Conservation (phyloP, 2,797 vertebrate genomes). For the Silurus lanzhouensis region DNA sequence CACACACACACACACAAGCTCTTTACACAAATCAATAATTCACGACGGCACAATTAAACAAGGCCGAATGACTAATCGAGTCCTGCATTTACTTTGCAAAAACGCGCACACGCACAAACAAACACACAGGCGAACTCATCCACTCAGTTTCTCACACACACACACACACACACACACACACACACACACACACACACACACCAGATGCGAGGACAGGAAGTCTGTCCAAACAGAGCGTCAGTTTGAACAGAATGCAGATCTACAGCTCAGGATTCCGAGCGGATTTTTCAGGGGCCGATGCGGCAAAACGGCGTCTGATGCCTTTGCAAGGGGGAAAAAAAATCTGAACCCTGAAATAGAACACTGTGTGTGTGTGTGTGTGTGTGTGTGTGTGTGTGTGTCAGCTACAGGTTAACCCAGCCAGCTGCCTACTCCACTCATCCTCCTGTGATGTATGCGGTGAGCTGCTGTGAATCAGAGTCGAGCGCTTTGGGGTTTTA, state of each 20-base stretch:
- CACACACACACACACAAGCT: neutral
- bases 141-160: neutral
- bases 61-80: neutral
- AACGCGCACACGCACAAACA: too few species aligned
- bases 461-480: slow-evolving; percentile 14
- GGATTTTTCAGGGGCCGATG: slow-evolving; percentile 5
- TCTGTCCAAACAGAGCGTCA: slow-evolving; percentile 40
- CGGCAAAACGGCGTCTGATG: slow-evolving; percentile 20
- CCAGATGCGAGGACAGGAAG: neutral
- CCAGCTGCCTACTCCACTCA: slow-evolving; percentile 25
- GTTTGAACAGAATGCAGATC: slow-evolving; percentile 35
- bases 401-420: slow-evolving; percentile 28
- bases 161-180: neutral
- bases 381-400: neutral
- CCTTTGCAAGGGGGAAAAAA: neutral
- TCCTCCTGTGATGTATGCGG: neutral
- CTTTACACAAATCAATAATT: slow-evolving; percentile 36
- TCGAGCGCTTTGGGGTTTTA: slow-evolving; percentile 29
- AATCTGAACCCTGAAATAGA: slow-evolving; percentile 14
- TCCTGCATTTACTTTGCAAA: slow-evolving; percentile 7
- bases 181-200: neutral
- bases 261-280: neutral
- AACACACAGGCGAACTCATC: too few species aligned
- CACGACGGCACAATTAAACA: slow-evolving; percentile 24
- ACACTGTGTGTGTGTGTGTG: neutral